These are phyloP conservation scores for Pemphigus obesinymphae DNA, from an alignment of 1,140 invertebrate species.

Conservation along the genomic window DNA sequence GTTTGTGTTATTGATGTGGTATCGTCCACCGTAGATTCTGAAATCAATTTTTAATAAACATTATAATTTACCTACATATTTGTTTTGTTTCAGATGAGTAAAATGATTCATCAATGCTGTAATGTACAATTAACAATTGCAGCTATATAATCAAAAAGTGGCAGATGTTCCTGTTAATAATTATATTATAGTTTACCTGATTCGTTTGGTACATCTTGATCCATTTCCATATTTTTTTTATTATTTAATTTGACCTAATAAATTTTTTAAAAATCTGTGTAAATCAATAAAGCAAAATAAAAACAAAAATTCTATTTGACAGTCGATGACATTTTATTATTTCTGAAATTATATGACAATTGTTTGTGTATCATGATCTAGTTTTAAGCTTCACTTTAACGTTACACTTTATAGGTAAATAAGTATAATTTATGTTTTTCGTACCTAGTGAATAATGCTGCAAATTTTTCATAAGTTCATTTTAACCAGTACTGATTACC, in stretches of 20 bases:
- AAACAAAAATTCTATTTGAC: neutral
- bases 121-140: neutral
- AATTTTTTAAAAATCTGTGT: neutral
- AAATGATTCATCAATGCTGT: too few relatives aligned
- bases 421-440: too few relatives aligned
- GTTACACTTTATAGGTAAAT: too few relatives aligned
- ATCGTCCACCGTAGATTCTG: neutral
- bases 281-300: neutral
- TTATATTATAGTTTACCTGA: neutral
- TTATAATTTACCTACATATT: neutral
- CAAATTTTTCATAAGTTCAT: too few relatives aligned
- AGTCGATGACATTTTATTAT: neutral
- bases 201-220: neutral
- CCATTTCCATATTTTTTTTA: neutral
- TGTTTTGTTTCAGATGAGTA: conserved; percentile 7
- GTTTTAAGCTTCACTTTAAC: too few relatives aligned
- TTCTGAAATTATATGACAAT: too few relatives aligned
- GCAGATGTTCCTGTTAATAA: neutral
- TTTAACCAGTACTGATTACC: too few relatives aligned
- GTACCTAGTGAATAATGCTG: too few relatives aligned
- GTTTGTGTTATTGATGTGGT: neutral
- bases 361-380: too few relatives aligned
- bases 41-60: neutral
- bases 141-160: neutral
- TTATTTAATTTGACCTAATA: neutral